These are phyloP conservation scores for Myotis findleyi DNA, from an alignment of 2,797 vertebrate species.

Conservation along the genomic window DNA sequence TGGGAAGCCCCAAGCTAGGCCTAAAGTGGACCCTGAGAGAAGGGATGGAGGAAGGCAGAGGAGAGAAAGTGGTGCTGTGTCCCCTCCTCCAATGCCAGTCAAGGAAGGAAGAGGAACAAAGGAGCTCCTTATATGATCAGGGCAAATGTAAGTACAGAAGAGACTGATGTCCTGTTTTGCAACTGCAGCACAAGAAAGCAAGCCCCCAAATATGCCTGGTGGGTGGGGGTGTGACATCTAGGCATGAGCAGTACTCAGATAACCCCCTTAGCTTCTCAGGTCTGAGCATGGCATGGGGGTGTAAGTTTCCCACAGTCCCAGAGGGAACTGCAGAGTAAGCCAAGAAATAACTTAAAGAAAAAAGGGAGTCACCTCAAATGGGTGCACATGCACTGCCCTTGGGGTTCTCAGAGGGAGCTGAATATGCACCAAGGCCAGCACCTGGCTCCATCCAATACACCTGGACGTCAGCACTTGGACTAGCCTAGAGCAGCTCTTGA, in stretches of 20 bases:
- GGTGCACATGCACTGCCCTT: background rate
- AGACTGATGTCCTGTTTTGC: background rate
- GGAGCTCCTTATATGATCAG: background rate
- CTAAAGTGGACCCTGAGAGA: background rate
- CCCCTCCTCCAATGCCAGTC: accelerated
- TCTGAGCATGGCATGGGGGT: background rate
- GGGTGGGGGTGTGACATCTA: too few relatives aligned
- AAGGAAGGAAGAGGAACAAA: background rate
- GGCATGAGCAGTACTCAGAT: background rate
- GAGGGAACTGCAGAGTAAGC: background rate
- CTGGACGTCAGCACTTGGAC: background rate
- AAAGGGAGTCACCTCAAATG: accelerated
- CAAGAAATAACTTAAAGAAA: background rate
- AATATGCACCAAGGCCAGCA: background rate
- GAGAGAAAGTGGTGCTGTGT: background rate
- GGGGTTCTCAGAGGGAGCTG: accelerated
- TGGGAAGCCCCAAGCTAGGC: background rate
- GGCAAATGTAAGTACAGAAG: background rate
- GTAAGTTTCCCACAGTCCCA: background rate
- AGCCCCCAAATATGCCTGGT: background rate
- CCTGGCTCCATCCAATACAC: background rate
- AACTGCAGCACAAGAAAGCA: background rate
- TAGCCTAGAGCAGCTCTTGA: background rate
- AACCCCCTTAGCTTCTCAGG: background rate
- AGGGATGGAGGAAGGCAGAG: background rate